phyloP scores from a whole-genome alignment of 1,140 invertebrate genomes.

The Neodiprion fabricii region DNA sequence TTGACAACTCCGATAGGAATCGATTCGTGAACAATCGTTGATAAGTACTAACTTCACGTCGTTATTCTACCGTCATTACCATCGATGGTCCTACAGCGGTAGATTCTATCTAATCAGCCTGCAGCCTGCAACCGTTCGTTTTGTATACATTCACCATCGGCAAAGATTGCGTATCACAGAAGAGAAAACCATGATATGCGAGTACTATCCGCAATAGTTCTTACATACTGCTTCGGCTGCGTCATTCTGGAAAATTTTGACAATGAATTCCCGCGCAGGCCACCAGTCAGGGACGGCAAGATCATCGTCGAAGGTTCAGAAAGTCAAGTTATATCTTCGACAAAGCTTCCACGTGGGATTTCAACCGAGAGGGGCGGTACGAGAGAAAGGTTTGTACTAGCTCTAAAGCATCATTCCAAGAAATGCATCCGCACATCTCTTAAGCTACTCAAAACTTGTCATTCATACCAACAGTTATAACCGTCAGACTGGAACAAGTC shows the following conservation, averaged over 20 bases:
- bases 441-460: too few relatives aligned
- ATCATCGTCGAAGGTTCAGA: not conserved
- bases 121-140: too few relatives aligned
- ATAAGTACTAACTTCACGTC: conserved; percentile 18
- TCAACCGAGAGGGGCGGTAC: too few relatives aligned
- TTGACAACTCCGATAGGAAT: not conserved
- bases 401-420: too few relatives aligned
- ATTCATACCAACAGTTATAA: too few relatives aligned
- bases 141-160: conserved; percentile 34
- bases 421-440: too few relatives aligned
- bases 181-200: conserved; percentile 9
- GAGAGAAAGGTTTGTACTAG: too few relatives aligned
- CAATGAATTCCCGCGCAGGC: not conserved
- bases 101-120: conserved; percentile 25
- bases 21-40: conserved; percentile 22
- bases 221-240: conserved; percentile 10
- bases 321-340: not conserved
- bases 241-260: not conserved
- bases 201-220: conserved; percentile 13
- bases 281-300: not conserved
- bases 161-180: conserved; percentile 16
- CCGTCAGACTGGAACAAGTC: too few relatives aligned
- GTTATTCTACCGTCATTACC: conserved; percentile 15
- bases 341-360: not conserved
- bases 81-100: conserved; percentile 26